phyloP scores from a whole-genome alignment of 2,113 vertebrate genomes.

The Misgurnus anguillicaudatus region DNA sequence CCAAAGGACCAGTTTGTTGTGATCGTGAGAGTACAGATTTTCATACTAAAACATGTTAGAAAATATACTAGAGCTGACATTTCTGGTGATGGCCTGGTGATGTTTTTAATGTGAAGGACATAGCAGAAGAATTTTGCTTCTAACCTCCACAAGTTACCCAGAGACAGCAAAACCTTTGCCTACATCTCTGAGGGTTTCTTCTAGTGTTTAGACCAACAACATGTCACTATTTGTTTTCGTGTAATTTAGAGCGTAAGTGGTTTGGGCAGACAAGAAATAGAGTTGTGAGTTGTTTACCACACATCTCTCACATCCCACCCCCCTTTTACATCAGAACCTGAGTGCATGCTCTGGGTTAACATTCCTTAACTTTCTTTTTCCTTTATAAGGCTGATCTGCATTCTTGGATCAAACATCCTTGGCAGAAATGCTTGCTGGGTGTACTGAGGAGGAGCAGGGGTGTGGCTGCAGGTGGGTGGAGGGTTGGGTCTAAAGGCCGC shows the following conservation, averaged over 20 bases:
- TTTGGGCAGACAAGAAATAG: conserved; percentile 45
- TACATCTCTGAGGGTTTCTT: conserved; percentile 28
- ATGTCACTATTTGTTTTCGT: conserved; percentile 47
- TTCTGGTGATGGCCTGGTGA: conserved; percentile 14
- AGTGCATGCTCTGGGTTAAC: neutral
- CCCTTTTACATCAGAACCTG: conserved; percentile 15
- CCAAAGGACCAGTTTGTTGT: conserved; percentile 31
- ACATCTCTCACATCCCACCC: conserved; percentile 5
- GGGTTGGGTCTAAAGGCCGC: neutral
- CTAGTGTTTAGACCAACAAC: conserved; percentile 46
- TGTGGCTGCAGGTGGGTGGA: neutral
- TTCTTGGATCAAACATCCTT: conserved; percentile 30
- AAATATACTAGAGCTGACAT: conserved; percentile 27
- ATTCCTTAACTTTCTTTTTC: conserved; percentile 14
- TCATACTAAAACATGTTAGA: conserved; percentile 6
- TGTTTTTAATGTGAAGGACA: conserved; percentile 28
- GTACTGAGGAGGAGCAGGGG: neutral
- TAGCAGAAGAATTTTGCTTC: conserved; percentile 1
- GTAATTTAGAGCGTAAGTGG: conserved; percentile 43
- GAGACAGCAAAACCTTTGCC: conserved; percentile 25
- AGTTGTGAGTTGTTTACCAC: conserved; percentile 42
- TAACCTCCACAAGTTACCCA: conserved; percentile 31
- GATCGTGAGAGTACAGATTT: conserved; percentile 27
- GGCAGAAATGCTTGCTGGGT: conserved; percentile 4
- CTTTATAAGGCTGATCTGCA: conserved; percentile 21